Percentiles rank a stretch among this genome's conserved stretches.
Conservation (phyloP, 2,797 vertebrate species). For the Hozukius guyotensis region DNA sequence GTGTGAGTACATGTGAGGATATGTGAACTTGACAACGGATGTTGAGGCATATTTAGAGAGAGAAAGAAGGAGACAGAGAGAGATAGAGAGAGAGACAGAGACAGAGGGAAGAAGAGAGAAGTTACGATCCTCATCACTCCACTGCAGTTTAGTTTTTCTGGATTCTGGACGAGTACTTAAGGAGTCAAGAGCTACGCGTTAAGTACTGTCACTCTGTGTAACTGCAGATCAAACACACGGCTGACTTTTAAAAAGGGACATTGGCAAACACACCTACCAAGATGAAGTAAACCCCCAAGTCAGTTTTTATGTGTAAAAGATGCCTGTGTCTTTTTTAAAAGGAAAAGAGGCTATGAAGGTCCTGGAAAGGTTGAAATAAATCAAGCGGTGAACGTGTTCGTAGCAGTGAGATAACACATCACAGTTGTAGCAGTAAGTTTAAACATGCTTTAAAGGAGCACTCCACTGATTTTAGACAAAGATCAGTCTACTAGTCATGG, state of each 20-base stretch:
- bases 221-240: conserved; percentile 51
- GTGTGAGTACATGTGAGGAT: conserved; percentile 78
- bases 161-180: conserved; percentile 65
- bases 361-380: conserved; percentile 41
- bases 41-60: conserved; percentile 67
- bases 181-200: conserved; percentile 47
- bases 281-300: conserved; percentile 34
- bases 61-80: conserved; percentile 42
- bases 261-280: conserved; percentile 61
- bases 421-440: neutral
- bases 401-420: neutral
- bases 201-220: conserved; percentile 57
- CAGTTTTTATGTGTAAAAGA: conserved; percentile 51
- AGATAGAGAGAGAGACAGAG: conserved; percentile 36
- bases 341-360: conserved; percentile 73
- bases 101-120: conserved; percentile 49
- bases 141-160: conserved; percentile 79
- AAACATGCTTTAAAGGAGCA: conserved; percentile 9
- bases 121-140: conserved; percentile 78
- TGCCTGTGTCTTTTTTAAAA: conserved; percentile 41
- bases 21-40: conserved; percentile 75
- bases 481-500: neutral
- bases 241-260: conserved; percentile 52
- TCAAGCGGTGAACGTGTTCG: neutral
- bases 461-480: conserved; percentile 2